Conservation (phyloP, 2,888 invertebrate genomes). For the Eurois occulta region DNA sequence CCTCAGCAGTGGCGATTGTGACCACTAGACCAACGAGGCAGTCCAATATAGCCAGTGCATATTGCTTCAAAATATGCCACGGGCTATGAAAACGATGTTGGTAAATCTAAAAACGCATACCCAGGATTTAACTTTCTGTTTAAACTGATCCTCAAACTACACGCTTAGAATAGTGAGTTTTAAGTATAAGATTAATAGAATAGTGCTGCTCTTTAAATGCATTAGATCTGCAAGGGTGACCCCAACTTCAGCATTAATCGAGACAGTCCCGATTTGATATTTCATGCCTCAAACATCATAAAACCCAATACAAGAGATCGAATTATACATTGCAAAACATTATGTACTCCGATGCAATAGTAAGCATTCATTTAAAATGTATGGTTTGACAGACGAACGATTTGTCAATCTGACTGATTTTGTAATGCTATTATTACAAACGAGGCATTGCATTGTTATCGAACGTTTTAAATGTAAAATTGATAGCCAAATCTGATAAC, state of each 20-base stretch:
- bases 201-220: background rate
- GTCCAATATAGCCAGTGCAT: no score
- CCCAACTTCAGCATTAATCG: background rate
- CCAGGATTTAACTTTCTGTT: background rate
- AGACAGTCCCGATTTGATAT: conserved; percentile 3
- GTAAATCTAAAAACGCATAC: background rate
- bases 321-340: conserved; percentile 18
- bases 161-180: no score
- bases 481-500: conserved; percentile 21
- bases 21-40: no score
- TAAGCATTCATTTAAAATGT: conserved; percentile 2
- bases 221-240: background rate
- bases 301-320: conserved; percentile 7
- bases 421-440: conserved; percentile 16
- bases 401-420: conserved; percentile 42
- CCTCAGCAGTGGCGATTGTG: no score
- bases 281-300: background rate
- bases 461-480: background rate
- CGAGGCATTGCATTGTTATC: conserved; percentile 18
- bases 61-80: background rate
- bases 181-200: background rate
- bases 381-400: background rate
- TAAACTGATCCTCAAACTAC: background rate
- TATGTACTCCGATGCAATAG: background rate
- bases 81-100: background rate